Evolutionary conservation across 2,888 invertebrate species (phyloP).

Genomic region (Archips crataeganus): DNA sequence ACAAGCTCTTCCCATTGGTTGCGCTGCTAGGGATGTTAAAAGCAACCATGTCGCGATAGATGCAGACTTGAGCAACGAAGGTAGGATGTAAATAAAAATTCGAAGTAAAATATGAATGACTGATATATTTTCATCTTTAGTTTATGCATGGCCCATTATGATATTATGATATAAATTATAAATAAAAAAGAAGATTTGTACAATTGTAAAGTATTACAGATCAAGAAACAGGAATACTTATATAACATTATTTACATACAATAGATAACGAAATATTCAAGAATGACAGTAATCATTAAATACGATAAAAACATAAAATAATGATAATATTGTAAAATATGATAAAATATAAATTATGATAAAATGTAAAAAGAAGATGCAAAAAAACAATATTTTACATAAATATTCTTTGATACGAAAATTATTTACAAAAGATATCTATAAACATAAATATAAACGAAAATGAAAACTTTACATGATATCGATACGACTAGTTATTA

Average conservation of each 20-base stretch:
- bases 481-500: conserved; percentile 58
- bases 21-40: too few species aligned
- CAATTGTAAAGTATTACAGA: conserved; percentile 48
- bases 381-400: conserved; percentile 76
- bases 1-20: too few species aligned
- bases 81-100: conserved; percentile 40
- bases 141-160: conserved; percentile 69
- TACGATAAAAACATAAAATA: conserved; percentile 17
- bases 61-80: neutral
- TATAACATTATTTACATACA: conserved; percentile 45
- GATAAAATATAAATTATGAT: too few species aligned
- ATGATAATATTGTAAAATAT: conserved; percentile 44
- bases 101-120: conserved; percentile 48
- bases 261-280: conserved; percentile 44
- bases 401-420: conserved; percentile 72
- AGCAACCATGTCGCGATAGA: too few species aligned
- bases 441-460: conserved; percentile 44
- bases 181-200: conserved; percentile 54
- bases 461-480: conserved; percentile 47
- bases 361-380: conserved; percentile 63
- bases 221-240: conserved; percentile 41
- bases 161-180: conserved; percentile 50
- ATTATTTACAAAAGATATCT: conserved; percentile 78
- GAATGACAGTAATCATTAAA: conserved; percentile 46
- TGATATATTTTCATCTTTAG: conserved; percentile 59